Conservation (phyloP, 1,140 invertebrate genomes). For the Caenorhabditis brenneri region DNA sequence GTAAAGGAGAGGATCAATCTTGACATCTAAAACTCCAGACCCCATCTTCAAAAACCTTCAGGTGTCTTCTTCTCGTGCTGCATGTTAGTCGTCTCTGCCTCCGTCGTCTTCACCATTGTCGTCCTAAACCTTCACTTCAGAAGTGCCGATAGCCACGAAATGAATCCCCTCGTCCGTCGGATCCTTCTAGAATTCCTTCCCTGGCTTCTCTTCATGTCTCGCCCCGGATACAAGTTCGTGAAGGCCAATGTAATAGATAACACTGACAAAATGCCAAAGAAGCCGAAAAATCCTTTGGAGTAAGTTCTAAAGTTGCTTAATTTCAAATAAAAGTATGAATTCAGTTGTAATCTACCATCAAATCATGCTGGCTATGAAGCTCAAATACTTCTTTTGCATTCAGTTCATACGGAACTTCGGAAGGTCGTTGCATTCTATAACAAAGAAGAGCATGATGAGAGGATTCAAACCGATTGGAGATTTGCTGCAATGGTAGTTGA, state of each 20-base stretch:
- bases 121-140: conserved; percentile 98
- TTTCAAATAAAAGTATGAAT: background rate
- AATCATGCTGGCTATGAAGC: conserved; percentile 51
- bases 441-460: conserved; percentile 52
- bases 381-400: conserved; percentile 51
- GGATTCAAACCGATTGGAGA: conserved; percentile 72
- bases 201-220: conserved; percentile 88
- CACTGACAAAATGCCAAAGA: conserved; percentile 9
- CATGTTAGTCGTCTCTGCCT: conserved; percentile 99
- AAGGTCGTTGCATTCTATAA: conserved; percentile 17
- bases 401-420: conserved; percentile 44
- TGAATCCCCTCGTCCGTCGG: conserved; percentile 92
- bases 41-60: conserved; percentile 72
- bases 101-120: conserved; percentile 95
- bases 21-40: too few relatives aligned
- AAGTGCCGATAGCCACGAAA: conserved; percentile 87
- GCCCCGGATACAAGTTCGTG: conserved; percentile 82
- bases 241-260: conserved; percentile 43
- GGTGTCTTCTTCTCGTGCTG: conserved; percentile 99
- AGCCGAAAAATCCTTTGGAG: conserved; percentile 45
- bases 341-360: conserved; percentile 44
- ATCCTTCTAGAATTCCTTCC: conserved; percentile 94
- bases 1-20: too few relatives aligned
- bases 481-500: conserved; percentile 74
- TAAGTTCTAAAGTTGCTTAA: background rate